phyloP scores from a whole-genome alignment of 2,888 invertebrate species.

The Stenodema calcarata region DNA sequence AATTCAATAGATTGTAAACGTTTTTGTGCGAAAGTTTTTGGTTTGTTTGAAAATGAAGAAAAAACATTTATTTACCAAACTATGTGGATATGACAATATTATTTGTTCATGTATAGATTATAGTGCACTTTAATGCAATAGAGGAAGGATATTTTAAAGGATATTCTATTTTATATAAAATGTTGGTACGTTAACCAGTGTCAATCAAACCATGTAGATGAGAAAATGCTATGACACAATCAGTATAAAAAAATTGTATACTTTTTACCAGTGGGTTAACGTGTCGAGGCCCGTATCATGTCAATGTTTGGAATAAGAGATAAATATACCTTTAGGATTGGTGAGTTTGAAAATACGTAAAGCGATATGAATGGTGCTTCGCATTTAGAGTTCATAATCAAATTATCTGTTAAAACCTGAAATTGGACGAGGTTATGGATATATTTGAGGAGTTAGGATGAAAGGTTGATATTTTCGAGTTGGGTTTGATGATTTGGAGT shows the following conservation, averaged over 20 bases:
- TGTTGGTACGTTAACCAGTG: constrained; percentile 32
- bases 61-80: constrained; percentile 8
- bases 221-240: not conserved
- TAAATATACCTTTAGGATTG: not conserved
- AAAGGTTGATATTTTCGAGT: not conserved
- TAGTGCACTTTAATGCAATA: constrained; percentile 44
- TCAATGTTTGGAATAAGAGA: not conserved
- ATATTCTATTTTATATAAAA: constrained; percentile 47
- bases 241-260: not conserved
- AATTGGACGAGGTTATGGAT: not conserved
- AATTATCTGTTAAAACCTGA: not conserved
- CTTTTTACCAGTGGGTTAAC: not conserved
- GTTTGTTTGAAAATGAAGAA: constrained; percentile 8
- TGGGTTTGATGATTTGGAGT: not conserved
- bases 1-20: constrained; percentile 1
- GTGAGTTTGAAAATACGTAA: not conserved
- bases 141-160: constrained; percentile 38
- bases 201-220: constrained; percentile 5
- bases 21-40: not conserved
- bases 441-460: not conserved
- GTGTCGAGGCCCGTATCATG: not conserved
- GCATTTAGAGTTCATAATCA: not conserved
- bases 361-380: not conserved
- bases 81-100: constrained; percentile 55
- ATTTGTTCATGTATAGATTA: constrained; percentile 52